Evolutionary conservation across 1,140 invertebrate species (phyloP), one percentile per base, ranked within the genome.

Genomic region (Cryptotermes secundus): DNA sequence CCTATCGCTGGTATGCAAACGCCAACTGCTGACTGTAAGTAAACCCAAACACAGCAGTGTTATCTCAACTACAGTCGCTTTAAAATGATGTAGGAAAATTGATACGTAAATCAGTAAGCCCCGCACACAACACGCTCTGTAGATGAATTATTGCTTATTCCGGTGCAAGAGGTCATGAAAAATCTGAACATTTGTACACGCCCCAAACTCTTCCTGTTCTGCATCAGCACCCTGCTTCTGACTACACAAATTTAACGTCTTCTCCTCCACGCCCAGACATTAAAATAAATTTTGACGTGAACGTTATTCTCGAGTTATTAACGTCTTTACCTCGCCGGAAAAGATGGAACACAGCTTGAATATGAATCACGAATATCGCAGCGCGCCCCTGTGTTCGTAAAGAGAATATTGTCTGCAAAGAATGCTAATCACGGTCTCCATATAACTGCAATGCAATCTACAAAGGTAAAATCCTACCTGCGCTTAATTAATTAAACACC

Each of bases 261-360:
- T 22, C 6, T 59, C 19, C 59, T 72, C 59, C 12, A 31, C n/a
- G n/a, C 6, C 59, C n/a, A 26, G 59, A 72, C 59, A 72, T 72
- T 72, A 72, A 72, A 72, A 72, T 31, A 72, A 72, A 72, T 72
- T 72, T 72, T n/a, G 59, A 72, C 59, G 59, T 72, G 59, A 72
- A 72, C 59, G 59, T 72, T 72, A 72, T 2, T 31, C 59, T 31
- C 6, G 59, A 72, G 26, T 72, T 72, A 72, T 72, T 72, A 72
- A 72, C 59, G 59, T 72, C 59, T 72, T 72, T 72, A 72, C 59
- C 59, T 72, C 59, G 59, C 59, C 59, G 59, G 59, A 72, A 72
- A 72, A 72, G 59, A 72, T 72, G 59, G 59, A 72, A 72, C 59
- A 31, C 9, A 31, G 9, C 59, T 72, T 72, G 59, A 72, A 72